Conservation (phyloP, 1,140 invertebrate genomes). For the Drosophila bifasciata region DNA sequence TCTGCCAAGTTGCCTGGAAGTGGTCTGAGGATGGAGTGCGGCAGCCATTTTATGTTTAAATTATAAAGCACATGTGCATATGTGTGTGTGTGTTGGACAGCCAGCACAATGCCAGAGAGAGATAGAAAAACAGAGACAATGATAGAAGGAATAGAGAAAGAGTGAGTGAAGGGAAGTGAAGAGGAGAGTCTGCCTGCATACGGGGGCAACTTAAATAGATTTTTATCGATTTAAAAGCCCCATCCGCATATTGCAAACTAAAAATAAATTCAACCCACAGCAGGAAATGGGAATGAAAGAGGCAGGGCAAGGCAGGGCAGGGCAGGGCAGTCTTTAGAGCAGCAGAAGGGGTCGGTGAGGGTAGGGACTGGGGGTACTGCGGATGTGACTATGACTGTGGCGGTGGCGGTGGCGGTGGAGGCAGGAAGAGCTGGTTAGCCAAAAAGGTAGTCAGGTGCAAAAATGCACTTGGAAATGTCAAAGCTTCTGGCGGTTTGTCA, state of each 20-base stretch:
- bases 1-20: conserved; percentile 9
- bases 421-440: conserved; percentile 40
- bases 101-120: conserved; percentile 21
- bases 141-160: conserved; percentile 11
- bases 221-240: conserved; percentile 78
- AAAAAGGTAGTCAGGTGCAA: conserved; percentile 65
- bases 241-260: conserved; percentile 66
- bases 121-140: conserved; percentile 14
- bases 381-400: background rate
- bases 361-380: background rate
- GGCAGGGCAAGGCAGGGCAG: too few species aligned
- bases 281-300: conserved; percentile 49
- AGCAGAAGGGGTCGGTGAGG: background rate
- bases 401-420: background rate
- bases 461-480: conserved; percentile 77
- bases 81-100: conserved; percentile 23
- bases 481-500: conserved; percentile 69
- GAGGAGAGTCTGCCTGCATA: conserved; percentile 30
- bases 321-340: too few species aligned
- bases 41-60: conserved; percentile 77
- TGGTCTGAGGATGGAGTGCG: conserved; percentile 42
- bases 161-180: conserved; percentile 5
- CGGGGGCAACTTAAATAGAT: conserved; percentile 75
- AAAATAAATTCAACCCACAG: conserved; percentile 65
- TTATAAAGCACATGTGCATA: conserved; percentile 67